Evolutionary conservation across 2,113 vertebrate species (phyloP).

Genomic region (Phyllostomus hastatus): DNA sequence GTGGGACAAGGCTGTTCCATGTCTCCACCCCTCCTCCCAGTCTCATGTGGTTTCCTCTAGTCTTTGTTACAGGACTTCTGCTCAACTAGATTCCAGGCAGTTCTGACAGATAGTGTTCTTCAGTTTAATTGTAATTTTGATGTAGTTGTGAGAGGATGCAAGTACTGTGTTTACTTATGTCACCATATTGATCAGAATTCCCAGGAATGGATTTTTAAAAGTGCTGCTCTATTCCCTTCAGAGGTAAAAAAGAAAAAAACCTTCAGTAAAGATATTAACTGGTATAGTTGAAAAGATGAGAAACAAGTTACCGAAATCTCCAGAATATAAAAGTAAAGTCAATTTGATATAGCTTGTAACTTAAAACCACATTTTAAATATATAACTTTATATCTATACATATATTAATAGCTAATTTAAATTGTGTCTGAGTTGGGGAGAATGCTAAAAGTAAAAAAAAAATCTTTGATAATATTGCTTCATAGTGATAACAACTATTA

Average conservation of each 20-base stretch:
- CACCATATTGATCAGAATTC: neutral
- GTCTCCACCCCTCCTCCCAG: neutral
- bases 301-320: neutral
- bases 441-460: neutral
- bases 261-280: neutral
- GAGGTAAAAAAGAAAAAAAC: neutral
- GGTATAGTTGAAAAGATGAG: neutral
- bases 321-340: neutral
- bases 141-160: neutral
- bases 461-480: neutral
- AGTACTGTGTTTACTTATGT: neutral
- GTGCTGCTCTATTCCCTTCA: neutral
- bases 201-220: neutral
- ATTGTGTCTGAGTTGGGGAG: neutral
- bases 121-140: neutral
- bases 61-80: neutral
- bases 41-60: neutral
- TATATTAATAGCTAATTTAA: neutral
- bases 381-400: neutral
- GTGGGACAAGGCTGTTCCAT: neutral
- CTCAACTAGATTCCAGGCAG: neutral
- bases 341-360: neutral
- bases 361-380: neutral
- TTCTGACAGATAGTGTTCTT: neutral
- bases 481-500: neutral